Evolutionary conservation across 2,888 invertebrate genomes (phyloP), one percentile per base, ranked within the genome.

Genomic region (Eristalis pertinax): DNA sequence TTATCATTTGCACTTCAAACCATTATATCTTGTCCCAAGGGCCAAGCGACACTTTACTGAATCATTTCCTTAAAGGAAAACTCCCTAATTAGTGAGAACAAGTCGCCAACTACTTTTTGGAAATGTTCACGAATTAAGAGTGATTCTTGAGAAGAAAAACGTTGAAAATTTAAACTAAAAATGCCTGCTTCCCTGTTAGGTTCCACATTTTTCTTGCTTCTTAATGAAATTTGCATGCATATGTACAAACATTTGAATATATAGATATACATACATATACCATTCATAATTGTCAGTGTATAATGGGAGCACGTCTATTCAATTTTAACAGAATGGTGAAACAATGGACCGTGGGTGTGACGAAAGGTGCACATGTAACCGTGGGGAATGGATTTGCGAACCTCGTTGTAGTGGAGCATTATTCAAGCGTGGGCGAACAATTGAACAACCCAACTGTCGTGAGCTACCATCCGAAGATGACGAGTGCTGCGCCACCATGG

Each of bases 331-430:
- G 95, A 92, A 95, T 70, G 97, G 97, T 1, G 96, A 97, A 89
- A 95, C 94, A 89, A 94, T 97, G 89, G 94, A 96, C 82, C 94
- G 95, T 56, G 96, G 95, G 62, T 98, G 97, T 90, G 96, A 97
- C 77, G 96, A 96, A 88, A 94, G 95, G 1, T 97, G 97, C 91
- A 95, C 95, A 29, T 97, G 97, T 90, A 93, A 94, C 29, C 95
- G 94, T 15, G 97, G 97, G 0, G 93, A 93, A 88, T 95, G 96
- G 92, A 95, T 96, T 88, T 98, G 97, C 90, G 93, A 94, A n/a
- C 95, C 96, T 0, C 94, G 96, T 50, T 98, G 98, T 92, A 93
- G 94, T 78, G 94, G 94, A 22, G 96, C 96, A 0, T 95, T 95
- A 89, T 95, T 97, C 89, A 94, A 95, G 70, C 94, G 95, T 22